Conservation (phyloP, 1,140 invertebrate genomes). For the Bilobella aurantiaca region DNA sequence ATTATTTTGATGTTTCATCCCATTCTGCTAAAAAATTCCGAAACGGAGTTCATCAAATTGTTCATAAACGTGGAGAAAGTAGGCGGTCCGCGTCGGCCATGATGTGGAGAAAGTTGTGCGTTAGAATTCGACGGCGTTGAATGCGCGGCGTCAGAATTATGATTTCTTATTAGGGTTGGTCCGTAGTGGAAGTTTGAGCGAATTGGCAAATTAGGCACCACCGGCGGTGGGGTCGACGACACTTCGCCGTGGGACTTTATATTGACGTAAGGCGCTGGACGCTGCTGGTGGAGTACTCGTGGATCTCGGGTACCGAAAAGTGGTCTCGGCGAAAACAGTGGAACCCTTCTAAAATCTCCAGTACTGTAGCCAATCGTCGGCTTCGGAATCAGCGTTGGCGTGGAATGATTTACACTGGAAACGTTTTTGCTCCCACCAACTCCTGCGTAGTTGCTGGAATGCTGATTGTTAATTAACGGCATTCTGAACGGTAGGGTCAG, state of each 20-base stretch:
- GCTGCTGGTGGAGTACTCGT: not conserved
- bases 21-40: constrained; percentile 23
- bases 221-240: not conserved
- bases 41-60: constrained; percentile 30
- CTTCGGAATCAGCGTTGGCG: not conserved
- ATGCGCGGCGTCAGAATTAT: not conserved
- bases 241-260: not conserved
- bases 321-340: not conserved
- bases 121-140: too few species aligned
- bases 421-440: not conserved
- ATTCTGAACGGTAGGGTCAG: not conserved
- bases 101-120: not conserved
- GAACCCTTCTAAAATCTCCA: not conserved
- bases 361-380: too few species aligned
- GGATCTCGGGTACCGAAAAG: not conserved
- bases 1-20: too few species aligned
- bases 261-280: not conserved
- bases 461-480: not conserved
- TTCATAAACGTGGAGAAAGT: constrained; percentile 20
- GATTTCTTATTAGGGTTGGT: not conserved
- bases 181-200: not conserved
- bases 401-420: not conserved
- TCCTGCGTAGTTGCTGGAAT: not conserved
- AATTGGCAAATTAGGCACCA: not conserved
- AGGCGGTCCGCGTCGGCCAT: constrained; percentile 1